Percentiles rank a stretch among this genome's conserved stretches.
Evolutionary conservation across 2,113 vertebrate genomes (phyloP).

Genomic region (Myodes glareolus): DNA sequence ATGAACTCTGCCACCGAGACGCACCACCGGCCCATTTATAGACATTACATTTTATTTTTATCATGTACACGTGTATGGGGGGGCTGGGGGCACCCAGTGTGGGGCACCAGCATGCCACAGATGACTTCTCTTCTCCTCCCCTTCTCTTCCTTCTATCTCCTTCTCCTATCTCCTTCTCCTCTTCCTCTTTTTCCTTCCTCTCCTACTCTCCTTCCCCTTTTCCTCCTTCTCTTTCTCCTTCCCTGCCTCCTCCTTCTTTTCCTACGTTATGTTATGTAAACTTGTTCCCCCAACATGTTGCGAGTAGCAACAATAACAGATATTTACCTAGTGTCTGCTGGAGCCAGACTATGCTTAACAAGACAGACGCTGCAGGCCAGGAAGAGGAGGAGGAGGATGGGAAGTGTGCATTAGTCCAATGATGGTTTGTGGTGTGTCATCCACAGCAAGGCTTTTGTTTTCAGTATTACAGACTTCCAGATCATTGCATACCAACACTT

Average conservation of each 20-base stretch:
- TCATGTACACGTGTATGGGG: neutral
- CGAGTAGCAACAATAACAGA: neutral
- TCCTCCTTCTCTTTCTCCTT: rapidly evolving
- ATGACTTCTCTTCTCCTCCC: too few species aligned
- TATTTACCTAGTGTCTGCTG: neutral
- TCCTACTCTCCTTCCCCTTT: too few species aligned
- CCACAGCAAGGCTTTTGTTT: neutral
- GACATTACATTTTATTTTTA: neutral
- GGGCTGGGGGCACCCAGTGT: neutral
- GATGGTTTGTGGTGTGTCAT: neutral
- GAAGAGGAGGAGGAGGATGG: neutral
- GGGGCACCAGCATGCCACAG: neutral
- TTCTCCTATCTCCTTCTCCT: neutral
- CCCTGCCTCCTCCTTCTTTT: neutral
- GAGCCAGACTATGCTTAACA: neutral
- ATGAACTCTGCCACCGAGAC: neutral
- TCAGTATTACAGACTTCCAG: neutral
- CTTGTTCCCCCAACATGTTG: neutral
- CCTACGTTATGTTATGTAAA: neutral
- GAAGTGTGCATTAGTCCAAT: neutral
- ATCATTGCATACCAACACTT: neutral
- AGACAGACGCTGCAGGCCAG: too few species aligned
- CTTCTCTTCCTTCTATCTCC: neutral
- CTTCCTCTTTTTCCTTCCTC: rapidly evolving
- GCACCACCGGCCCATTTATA: too few species aligned